These are phyloP conservation scores for Eurystomus glaucurus DNA, from an alignment of 2,797 vertebrate genomes.

Conservation along the genomic window DNA sequence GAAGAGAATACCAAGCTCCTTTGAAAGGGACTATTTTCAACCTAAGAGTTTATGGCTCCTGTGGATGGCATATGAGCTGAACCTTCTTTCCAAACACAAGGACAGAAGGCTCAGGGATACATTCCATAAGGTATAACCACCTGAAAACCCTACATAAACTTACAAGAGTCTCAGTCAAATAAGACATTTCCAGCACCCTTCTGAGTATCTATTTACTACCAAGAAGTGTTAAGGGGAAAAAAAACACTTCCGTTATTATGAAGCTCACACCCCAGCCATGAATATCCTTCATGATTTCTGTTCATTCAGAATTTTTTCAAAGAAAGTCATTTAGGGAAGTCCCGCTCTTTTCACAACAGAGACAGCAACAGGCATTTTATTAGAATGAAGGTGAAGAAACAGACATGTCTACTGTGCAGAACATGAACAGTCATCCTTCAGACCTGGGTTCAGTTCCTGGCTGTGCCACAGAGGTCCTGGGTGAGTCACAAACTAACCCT, in stretches of 20 bases:
- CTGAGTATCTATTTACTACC: not conserved
- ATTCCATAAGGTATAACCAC: not conserved
- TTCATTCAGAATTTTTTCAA: not conserved
- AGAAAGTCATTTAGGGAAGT: not conserved
- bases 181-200: not conserved
- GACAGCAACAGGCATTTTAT: not conserved
- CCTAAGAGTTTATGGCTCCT: not conserved
- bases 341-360: not conserved
- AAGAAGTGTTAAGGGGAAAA: not conserved
- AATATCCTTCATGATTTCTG: not conserved
- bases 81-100: not conserved
- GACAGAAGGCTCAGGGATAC: not conserved
- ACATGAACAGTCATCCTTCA: not conserved
- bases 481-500: not conserved
- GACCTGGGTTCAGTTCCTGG: not conserved
- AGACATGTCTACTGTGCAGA: not conserved
- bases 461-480: not conserved
- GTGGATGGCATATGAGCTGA: not conserved
- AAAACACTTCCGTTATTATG: not conserved
- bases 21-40: not conserved
- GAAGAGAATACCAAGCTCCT: not conserved
- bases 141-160: not conserved
- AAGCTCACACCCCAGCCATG: not conserved
- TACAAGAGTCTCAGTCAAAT: not conserved
- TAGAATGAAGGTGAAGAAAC: not conserved